Evolutionary conservation across 2,888 invertebrate genomes (phyloP), one percentile per base, ranked within the genome.

Genomic region (Deilephila porcellus): DNA sequence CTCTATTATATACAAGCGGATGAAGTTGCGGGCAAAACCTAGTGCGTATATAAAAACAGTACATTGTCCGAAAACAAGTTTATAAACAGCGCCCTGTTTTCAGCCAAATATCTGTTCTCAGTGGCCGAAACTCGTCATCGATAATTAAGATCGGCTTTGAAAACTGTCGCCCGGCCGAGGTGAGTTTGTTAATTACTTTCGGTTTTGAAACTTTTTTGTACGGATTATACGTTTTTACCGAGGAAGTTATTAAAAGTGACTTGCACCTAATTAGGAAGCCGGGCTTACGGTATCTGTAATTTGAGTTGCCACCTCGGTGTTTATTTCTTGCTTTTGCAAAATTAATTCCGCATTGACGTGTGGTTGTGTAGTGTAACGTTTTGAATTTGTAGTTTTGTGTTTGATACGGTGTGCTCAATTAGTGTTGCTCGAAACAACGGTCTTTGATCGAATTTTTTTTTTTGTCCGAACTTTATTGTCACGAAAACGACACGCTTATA

Each of bases 191-290:
- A 67, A 67, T 67, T 67, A 67, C 67, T 67, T 67, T 52, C 7
- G 11, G n/a, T 37, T 56, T 56, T 56, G 53, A 20, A 37, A 37
- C 20, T 37, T 67, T 52, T 67, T 25, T 25, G 67, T 25, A 25
- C 67, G 25, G 67, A 67, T 67, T 67, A 52, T 67, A 67, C 17
- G 25, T 67, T 67, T 67, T 67, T 67, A 67, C 52, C 45, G 14
- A 52, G 67, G 67, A 67, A 67, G 52, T 67, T 67, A 25, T 67
- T 67, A 67, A 67, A 67, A 67, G 52, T 52, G 67, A 67, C 52
- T 67, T 52, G 67, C 67, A 52, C 52, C 67, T 67, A 67, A 67
- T 67, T 52, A 67, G 20, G 17, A 17, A 67, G 25, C 45, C 64
- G 20, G 56, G 20, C 17, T 67, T 67, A 45, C 20, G 25, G 52